Evolutionary conservation across 2,113 vertebrate genomes (phyloP).

Genomic region (Canis aureus): DNA sequence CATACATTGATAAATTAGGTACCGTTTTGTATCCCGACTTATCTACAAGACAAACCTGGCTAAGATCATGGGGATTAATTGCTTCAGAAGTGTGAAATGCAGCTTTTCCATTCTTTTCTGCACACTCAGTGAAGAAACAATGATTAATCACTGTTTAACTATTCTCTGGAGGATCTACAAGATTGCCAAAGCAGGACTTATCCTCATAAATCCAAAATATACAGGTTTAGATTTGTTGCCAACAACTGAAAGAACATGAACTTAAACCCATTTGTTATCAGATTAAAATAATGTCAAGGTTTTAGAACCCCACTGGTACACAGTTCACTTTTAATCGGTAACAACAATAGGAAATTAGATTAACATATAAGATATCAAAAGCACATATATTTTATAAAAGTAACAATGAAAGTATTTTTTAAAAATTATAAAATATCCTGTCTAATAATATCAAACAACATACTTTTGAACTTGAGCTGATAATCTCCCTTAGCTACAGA

Average conservation of each 20-base stretch:
- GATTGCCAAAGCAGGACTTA: conserved; percentile 99
- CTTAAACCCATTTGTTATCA: conserved; percentile 99
- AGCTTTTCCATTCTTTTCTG: conserved; percentile 98
- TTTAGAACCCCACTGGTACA: conserved; percentile 88
- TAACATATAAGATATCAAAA: conserved; percentile 79
- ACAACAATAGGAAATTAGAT: conserved; percentile 82
- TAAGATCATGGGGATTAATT: conserved; percentile 99
- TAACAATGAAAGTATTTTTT: conserved; percentile 45
- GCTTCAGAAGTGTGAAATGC: conserved; percentile 99
- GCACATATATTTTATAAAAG: conserved; percentile 55
- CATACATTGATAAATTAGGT: conserved; percentile 99
- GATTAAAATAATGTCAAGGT: conserved; percentile 97
- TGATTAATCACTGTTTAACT: conserved; percentile 99
- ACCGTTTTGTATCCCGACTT: conserved; percentile 99
- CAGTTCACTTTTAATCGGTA: conserved; percentile 85
- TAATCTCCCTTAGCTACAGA: neutral
- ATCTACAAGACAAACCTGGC: conserved; percentile 99
- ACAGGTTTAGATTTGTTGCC: conserved; percentile 97
- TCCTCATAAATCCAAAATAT: conserved; percentile 97
- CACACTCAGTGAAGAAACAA: conserved; percentile 99
- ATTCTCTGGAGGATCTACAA: conserved; percentile 97
- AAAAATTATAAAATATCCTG: conserved; percentile 39
- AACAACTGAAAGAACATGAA: conserved; percentile 95
- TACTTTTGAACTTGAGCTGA: neutral
- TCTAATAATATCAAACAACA: conserved; percentile 53